phyloP scores from a whole-genome alignment of 2,888 invertebrate species.

The Neoaliturus tenellus region DNA sequence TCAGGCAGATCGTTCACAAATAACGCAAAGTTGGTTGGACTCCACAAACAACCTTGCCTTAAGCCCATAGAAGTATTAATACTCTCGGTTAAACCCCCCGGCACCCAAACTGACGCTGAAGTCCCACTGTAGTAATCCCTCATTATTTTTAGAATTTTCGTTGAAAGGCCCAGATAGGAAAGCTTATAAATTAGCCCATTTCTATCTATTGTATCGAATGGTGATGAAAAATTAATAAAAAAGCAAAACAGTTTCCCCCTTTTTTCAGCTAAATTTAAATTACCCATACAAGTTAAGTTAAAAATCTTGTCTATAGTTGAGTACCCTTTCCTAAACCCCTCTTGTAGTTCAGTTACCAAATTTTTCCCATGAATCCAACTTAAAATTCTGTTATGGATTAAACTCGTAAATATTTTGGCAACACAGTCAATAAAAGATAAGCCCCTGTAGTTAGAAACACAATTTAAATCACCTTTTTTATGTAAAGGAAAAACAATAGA shows the following conservation, averaged over 20 bases:
- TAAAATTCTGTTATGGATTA: slow-evolving; percentile 50
- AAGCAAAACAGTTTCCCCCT: slow-evolving; percentile 59
- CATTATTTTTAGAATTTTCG: slow-evolving; percentile 59
- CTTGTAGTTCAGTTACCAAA: slow-evolving; percentile 61
- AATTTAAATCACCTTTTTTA: slow-evolving; percentile 52
- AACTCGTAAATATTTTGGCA: slow-evolving; percentile 49
- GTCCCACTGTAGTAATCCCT: slow-evolving; percentile 43
- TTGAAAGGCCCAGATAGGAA: slow-evolving; percentile 50
- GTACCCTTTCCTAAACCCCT: slow-evolving; percentile 58
- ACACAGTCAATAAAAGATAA: slow-evolving; percentile 49
- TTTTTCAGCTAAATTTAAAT: slow-evolving; percentile 53
- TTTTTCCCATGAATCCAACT: slow-evolving; percentile 52
- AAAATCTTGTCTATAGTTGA: slow-evolving; percentile 62
- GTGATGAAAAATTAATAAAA: slow-evolving; percentile 60
- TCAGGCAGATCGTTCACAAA: slow-evolving; percentile 57
- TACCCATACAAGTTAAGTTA: slow-evolving; percentile 56
- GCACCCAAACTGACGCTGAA: slow-evolving; percentile 54
- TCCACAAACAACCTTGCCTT: slow-evolving; percentile 62
- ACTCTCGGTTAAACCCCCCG: slow-evolving; percentile 45
- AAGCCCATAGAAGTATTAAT: slow-evolving; percentile 57
- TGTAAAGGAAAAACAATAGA: slow-evolving; percentile 49
- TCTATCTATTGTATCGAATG: slow-evolving; percentile 62
- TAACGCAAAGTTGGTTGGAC: slow-evolving; percentile 59
- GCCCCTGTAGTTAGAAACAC: slow-evolving; percentile 51
- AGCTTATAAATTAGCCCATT: slow-evolving; percentile 59